phyloP scores from a whole-genome alignment of 2,113 vertebrate genomes.

The Odontophorus gujanensis region DNA sequence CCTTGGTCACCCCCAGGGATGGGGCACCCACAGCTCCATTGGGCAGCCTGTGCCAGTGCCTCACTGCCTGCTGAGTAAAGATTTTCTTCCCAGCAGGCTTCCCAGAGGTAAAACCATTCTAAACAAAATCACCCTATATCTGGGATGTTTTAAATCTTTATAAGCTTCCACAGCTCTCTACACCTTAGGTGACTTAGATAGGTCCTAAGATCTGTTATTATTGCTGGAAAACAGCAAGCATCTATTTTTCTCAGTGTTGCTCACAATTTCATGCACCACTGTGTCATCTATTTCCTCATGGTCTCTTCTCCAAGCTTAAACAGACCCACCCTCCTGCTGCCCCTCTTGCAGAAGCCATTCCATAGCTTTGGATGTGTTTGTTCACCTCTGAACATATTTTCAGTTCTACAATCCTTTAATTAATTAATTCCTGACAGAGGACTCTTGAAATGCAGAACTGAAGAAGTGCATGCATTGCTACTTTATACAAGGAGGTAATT shows the following conservation, averaged over 20 bases:
- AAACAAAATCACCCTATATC: background rate
- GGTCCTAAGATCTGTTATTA: background rate
- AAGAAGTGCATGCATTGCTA: background rate
- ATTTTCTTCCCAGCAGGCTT: background rate
- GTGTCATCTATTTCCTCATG: fast-evolving
- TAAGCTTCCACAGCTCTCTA: background rate
- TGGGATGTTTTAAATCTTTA: too few relatives aligned
- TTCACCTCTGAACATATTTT: background rate
- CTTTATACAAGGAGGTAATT: background rate
- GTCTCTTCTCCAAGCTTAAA: background rate
- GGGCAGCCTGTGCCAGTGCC: too few relatives aligned
- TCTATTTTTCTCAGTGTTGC: background rate
- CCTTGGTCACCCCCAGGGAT: too few relatives aligned
- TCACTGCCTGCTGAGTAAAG: too few relatives aligned
- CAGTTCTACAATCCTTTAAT: background rate
- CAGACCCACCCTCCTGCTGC: background rate
- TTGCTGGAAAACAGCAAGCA: background rate
- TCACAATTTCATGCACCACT: background rate
- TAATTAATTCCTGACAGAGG: background rate
- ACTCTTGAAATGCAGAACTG: background rate
- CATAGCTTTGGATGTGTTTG: fast-evolving
- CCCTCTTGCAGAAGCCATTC: background rate
- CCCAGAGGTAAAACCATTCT: background rate
- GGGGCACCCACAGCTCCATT: too few relatives aligned
- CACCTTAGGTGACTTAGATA: too few relatives aligned